Percentiles rank a stretch among this genome's conserved stretches.
phyloP scores from a whole-genome alignment of 2,888 invertebrate genomes.

The Stenolophus ochropezus region DNA sequence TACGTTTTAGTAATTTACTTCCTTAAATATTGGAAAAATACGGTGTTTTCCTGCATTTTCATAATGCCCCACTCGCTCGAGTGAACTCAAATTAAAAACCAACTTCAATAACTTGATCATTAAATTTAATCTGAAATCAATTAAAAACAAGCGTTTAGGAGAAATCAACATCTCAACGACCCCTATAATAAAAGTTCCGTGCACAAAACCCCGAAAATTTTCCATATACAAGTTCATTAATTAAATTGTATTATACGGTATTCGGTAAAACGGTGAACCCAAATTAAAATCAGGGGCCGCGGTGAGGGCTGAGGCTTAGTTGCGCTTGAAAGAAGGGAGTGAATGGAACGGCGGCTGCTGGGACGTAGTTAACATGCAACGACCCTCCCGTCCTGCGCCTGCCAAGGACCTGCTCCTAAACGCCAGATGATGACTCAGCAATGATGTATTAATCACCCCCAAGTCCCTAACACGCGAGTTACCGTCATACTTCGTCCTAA shows the following conservation, averaged over 20 bases:
- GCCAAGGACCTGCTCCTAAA: neutral
- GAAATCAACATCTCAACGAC: slow-evolving; percentile 5
- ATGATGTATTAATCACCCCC: slow-evolving; percentile 43
- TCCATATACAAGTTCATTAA: slow-evolving; percentile 53
- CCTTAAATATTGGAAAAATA: neutral
- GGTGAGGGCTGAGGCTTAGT: neutral
- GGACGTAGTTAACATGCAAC: slow-evolving; percentile 46
- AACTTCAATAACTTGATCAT: slow-evolving; percentile 17
- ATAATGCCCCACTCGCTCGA: neutral
- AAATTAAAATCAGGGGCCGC: slow-evolving; percentile 49
- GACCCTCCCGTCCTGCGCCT: neutral
- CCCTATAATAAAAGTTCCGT: slow-evolving; percentile 3
- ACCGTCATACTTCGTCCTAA: neutral
- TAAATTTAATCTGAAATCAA: slow-evolving; percentile 24
- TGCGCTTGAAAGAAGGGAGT: neutral
- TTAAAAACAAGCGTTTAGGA: slow-evolving; percentile 15
- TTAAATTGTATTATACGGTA: slow-evolving; percentile 52
- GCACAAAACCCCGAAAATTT: slow-evolving; percentile 13
- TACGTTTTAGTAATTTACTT: neutral
- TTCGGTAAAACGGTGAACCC: slow-evolving; percentile 44
- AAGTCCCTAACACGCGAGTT: neutral
- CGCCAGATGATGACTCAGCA: slow-evolving; percentile 35
- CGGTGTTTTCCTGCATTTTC: neutral
- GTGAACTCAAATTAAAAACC: neutral
- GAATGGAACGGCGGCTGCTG: slow-evolving; percentile 13